These are phyloP conservation scores for Coptodon rendalli DNA, from an alignment of 2,113 vertebrate species.

Conservation along the genomic window DNA sequence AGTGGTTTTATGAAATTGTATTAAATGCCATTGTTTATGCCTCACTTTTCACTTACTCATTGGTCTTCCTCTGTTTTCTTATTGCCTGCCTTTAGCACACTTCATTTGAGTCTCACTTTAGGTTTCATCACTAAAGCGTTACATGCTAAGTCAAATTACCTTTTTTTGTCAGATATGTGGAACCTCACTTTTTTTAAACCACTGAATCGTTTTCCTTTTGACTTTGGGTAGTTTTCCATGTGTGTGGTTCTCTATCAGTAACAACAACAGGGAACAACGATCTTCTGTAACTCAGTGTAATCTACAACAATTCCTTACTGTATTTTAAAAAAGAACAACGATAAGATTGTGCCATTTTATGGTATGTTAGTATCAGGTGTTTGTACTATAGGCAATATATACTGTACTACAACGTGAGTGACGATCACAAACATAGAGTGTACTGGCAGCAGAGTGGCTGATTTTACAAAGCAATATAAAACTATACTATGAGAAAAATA, in stretches of 20 bases:
- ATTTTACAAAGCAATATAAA: neutral
- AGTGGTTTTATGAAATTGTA: constrained; percentile 71
- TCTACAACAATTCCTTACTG: neutral
- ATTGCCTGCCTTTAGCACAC: constrained; percentile 46
- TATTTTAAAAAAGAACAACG: neutral
- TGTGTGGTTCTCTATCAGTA: constrained; percentile 4
- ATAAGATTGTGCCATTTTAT: neutral
- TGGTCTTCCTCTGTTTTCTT: constrained; percentile 38
- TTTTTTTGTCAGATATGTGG: constrained; percentile 41
- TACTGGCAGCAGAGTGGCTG: neutral
- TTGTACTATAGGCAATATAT: neutral
- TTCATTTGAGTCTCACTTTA: constrained; percentile 64
- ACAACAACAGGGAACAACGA: constrained; percentile 21
- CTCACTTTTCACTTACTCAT: constrained; percentile 63
- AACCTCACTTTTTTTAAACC: constrained; percentile 7
- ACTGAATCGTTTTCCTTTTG: constrained; percentile 12
- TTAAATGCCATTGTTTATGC: constrained; percentile 75
- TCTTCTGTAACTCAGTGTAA: neutral
- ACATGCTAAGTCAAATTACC: constrained; percentile 61
- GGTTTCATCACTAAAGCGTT: constrained; percentile 61
- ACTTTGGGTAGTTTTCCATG: neutral
- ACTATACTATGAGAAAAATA: neutral
- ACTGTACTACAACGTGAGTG: neutral
- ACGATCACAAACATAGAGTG: neutral
- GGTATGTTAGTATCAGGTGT: neutral